Base-by-base conservation (phyloP, 2,888 invertebrate genomes). In the Apamea monoglypha region DNA sequence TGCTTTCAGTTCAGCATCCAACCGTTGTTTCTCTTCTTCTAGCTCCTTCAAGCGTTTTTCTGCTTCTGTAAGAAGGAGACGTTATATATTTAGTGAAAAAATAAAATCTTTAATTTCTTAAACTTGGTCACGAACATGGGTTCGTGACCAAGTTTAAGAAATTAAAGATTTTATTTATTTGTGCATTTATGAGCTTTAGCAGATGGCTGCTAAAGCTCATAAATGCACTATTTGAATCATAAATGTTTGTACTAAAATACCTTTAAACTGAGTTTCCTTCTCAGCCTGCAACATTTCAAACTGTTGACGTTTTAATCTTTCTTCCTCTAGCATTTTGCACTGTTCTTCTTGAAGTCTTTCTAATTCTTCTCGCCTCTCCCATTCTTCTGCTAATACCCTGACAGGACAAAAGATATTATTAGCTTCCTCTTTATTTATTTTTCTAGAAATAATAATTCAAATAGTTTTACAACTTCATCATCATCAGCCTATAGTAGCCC, bases 311-410 rank as follows among this genome's bases (percentile, higher is more conserved):
- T 98, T 98, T 80, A 98, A 96, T 87, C 98, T 97, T 94, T 98
- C 98, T 91, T 98, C 97, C 92, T 98, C 98, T 78, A 98, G 92
- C 91, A 98, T 97, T 91, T 97, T 95, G 86, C 97, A 97, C 91
- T 98, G 98, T 93, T 98, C 98, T 91, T 97, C 97, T 94, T 98
- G 98, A n/a, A 98, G 95, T 87, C 97, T 97, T 94, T 98, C 98
- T 86, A 98, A 93, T 93, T 98, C 98, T 92, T 98, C 98, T 85
- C 98, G 95, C 91, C 98, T 98, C 90, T 98, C 98, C 98, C 98
- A 98, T 96, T 98, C 98, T 95, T 98, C 98, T 73, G 98, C 97
- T 87, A 98, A 95, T 71, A 98, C 98, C 88, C 97, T 97, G 87
- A 63, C 81, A 83, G 73, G 25, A 84, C 50, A 81, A 74, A 44